phyloP scores from a whole-genome alignment of 1,140 invertebrate genomes.

The Apis cerana region DNA sequence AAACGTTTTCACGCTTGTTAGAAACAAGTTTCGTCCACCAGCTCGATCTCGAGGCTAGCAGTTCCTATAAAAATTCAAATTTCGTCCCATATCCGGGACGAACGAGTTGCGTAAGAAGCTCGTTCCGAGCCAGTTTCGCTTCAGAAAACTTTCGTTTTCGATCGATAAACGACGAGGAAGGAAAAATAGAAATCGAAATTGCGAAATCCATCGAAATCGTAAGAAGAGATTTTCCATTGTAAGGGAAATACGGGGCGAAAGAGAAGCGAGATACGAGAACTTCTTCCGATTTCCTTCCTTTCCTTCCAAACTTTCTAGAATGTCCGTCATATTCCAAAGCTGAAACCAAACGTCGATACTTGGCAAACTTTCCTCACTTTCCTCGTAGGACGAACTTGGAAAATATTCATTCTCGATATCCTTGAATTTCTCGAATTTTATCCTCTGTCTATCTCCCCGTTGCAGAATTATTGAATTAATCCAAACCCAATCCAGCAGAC shows the following conservation, averaged over 20 bases:
- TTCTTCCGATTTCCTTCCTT: too few species aligned
- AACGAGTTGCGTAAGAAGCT: slow-evolving; percentile 6
- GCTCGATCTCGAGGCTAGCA: background rate
- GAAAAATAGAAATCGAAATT: slow-evolving; percentile 22
- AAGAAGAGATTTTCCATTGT: background rate
- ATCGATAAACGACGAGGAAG: background rate
- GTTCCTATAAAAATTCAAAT: slow-evolving; percentile 42
- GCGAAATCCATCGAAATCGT: too few species aligned
- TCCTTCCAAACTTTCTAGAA: slow-evolving; percentile 12
- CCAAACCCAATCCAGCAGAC: too few species aligned
- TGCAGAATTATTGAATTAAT: background rate
- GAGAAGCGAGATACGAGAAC: background rate
- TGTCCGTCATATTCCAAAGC: background rate
- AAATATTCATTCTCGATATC: background rate
- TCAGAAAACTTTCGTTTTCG: slow-evolving; percentile 25
- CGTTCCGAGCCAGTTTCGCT: background rate
- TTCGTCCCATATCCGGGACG: background rate
- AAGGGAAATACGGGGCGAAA: background rate
- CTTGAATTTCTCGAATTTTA: background rate
- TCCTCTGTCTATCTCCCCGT: background rate
- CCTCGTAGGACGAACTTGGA: background rate
- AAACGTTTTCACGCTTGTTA: background rate
- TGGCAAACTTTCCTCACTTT: background rate
- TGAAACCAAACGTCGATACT: background rate
- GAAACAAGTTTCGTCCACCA: background rate